Base-by-base conservation (phyloP, 35 echinoderm and acorn worm genomes). In the Anneissia japonica region DNA sequence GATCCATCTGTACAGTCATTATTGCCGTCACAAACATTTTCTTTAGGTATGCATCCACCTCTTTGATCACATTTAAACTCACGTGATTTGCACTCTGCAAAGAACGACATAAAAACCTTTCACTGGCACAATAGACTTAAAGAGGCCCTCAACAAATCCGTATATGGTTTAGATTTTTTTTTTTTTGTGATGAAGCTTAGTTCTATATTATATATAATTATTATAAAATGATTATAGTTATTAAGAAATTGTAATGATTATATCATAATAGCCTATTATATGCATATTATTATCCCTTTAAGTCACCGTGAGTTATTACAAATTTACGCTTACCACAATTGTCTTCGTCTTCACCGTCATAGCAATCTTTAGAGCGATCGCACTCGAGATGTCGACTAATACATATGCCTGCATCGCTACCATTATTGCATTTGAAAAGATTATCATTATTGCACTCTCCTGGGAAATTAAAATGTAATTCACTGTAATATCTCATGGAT, bases 271-370 rank as follows among this genome's bases (percentile, higher is more conserved):
- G n/a, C n/a, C n/a, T n/a, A n/a, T n/a, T n/a, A n/a, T n/a, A n/a
- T n/a, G n/a, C n/a, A n/a, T n/a, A n/a, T n/a, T n/a, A n/a, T n/a
- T n/a, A n/a, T n/a, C n/a, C n/a, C n/a, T n/a, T n/a, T n/a, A n/a
- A n/a, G n/a, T n/a, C n/a, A n/a, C n/a, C n/a, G n/a, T n/a, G n/a
- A n/a, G n/a, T n/a, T n/a, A n/a, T n/a, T n/a, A n/a, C n/a, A n/a
- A n/a, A 64, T 64, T 81, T 21, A 32, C 0, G 21, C 84, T 86
- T 76, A 86, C 84, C 46, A 74, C 84, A 86, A 13, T 39, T 74
- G 32, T 38, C 40, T 76, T 86, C 84, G 29, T 86, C 84, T 74
- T 86, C 84, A 12, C 37, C 64, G 31, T 86, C 84, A 5, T 86
- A 86, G 37, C 84, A 86, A 73, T 86, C 74, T n/a, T 75, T 76